Evolutionary conservation across 1,140 invertebrate genomes (phyloP).

Genomic region (Rhopalosiphum padi): DNA sequence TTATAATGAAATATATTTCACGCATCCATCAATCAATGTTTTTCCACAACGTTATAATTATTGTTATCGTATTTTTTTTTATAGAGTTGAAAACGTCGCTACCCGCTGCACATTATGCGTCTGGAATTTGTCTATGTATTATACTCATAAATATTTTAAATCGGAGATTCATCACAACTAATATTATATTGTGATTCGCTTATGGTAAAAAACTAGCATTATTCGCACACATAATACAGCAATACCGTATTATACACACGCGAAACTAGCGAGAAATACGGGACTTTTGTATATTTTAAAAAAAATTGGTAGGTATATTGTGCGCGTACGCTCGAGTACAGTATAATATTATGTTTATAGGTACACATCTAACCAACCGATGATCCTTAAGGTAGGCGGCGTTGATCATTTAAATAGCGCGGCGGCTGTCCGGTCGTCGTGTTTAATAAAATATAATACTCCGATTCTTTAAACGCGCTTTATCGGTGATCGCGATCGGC

Average conservation of each 20-base stretch:
- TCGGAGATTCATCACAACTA: neutral
- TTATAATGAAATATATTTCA: neutral
- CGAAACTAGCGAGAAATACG: neutral
- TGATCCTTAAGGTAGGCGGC: neutral
- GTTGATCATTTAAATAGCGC: neutral
- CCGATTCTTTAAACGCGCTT: neutral
- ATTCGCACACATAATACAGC: no score
- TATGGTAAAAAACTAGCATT: neutral
- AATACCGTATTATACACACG: neutral
- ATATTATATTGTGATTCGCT: neutral
- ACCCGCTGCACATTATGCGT: neutral
- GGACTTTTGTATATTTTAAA: neutral
- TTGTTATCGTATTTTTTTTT: neutral
- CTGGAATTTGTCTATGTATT: neutral
- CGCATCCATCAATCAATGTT: neutral
- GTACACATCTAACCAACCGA: no score
- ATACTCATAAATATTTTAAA: neutral
- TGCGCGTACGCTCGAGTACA: no score
- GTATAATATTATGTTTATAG: no score
- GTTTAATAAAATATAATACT: constrained; percentile 3
- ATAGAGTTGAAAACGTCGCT: neutral
- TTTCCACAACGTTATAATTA: neutral
- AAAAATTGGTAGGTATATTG: neutral
- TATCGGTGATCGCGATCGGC: neutral
- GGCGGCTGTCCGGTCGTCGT: neutral